These are phyloP conservation scores for Empidonax traillii DNA, from an alignment of 2,113 vertebrate genomes.

Conservation along the genomic window DNA sequence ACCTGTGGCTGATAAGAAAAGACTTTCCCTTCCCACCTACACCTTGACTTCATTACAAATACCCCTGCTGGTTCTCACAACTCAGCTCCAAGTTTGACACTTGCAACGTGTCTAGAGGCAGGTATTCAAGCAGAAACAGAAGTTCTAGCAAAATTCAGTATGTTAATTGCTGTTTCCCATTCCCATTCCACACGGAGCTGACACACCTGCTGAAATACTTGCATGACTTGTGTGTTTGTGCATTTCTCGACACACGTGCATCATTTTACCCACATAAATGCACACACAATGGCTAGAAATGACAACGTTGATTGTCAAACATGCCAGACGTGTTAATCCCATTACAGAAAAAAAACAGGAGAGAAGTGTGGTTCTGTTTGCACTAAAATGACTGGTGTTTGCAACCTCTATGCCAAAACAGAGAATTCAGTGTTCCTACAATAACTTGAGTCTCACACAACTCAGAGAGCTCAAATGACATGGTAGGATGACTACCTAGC, in stretches of 20 bases:
- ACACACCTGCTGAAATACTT: neutral
- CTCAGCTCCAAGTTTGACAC: neutral
- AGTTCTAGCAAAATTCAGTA: neutral
- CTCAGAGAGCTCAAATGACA: neutral
- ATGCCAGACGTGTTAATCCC: neutral
- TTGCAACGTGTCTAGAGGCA: neutral
- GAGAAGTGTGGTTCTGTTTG: neutral
- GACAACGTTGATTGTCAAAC: neutral
- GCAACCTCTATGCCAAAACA: neutral
- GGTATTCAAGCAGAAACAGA: neutral
- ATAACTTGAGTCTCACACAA: neutral
- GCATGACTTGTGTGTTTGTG: neutral
- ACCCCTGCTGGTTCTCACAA: slow-evolving; percentile 3
- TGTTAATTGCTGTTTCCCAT: neutral
- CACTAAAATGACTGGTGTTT: neutral
- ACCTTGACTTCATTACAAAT: slow-evolving; percentile 29
- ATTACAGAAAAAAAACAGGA: neutral
- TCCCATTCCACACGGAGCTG: neutral
- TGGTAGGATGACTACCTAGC: neutral
- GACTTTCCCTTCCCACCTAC: neutral
- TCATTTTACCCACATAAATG: neutral
- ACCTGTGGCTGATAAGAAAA: slow-evolving; percentile 15
- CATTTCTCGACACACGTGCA: neutral
- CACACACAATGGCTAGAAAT: neutral
- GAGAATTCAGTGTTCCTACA: neutral